A percentile compares a stretch with the other conserved stretches of the same genome.
Conservation (phyloP, 2,113 vertebrate species). For the Coptodon rendalli region DNA sequence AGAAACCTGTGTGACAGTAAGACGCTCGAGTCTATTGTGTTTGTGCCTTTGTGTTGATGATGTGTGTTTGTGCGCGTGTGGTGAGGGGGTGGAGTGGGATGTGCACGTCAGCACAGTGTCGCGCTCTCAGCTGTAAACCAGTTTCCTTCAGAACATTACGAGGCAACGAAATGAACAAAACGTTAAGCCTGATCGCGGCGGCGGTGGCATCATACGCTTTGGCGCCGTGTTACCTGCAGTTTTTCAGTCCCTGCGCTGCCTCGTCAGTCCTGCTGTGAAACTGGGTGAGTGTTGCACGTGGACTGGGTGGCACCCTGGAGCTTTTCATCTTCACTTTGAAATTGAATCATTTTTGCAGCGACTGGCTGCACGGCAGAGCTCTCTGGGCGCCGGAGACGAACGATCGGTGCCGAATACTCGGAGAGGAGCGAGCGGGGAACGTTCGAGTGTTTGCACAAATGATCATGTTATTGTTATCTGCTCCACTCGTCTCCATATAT, state of each 20-base stretch:
- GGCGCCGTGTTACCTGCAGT: neutral
- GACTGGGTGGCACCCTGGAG: constrained; percentile 14
- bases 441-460: neutral
- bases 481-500: neutral
- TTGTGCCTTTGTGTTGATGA: neutral
- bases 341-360: constrained; percentile 7
- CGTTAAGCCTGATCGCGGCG: neutral
- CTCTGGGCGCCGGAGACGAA: neutral
- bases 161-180: neutral
- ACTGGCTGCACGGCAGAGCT: neutral
- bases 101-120: neutral
- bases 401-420: neutral
- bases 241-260: neutral
- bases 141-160: constrained; percentile 33
- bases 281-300: neutral
- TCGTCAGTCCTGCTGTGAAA: constrained; percentile 36
- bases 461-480: neutral
- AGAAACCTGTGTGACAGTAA: neutral
- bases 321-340: constrained; percentile 59
- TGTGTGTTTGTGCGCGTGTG: neutral
- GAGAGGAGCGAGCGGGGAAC: neutral
- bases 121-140: neutral
- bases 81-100: neutral
- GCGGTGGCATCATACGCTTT: neutral
- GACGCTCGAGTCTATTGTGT: neutral